Evolutionary conservation across 2,888 invertebrate genomes (phyloP), one percentile per base, ranked within the genome.

Genomic region (Campopleginae sp.): DNA sequence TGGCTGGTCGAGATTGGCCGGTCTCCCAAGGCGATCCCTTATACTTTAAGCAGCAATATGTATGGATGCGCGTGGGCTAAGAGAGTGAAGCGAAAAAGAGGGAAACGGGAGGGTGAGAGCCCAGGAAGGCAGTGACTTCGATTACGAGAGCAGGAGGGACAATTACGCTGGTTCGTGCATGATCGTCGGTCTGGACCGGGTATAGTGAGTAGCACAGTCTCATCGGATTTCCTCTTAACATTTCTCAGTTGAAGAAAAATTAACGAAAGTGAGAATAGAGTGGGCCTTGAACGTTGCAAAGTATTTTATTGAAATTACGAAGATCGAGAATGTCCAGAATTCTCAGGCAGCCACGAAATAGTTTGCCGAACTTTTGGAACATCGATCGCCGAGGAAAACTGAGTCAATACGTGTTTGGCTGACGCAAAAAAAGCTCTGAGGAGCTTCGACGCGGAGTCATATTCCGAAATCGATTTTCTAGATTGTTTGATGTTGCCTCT

Each of bases 41-140:
- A 84, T 81, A 80, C 90, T 92, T 91, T 92, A 92, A 93, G 90
- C 91, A 91, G 91, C 93, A 93, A 92, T 93, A 92, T 93, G 90
- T 92, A 93, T 93, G 92, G 86, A 86, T 83, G 82, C 84, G 54
- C 80, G 72, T 46, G 48, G 72, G 72, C 61, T 66, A n/a, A 71
- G 65, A 58, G 48, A 54, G 31, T 14, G 12, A 5, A 58, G 68
- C 19, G 42, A 65, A 72, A 75, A 42, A 71, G 63, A 44, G 48
- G 23, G 63, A 44, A 48, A 19, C 10, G 51, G 12, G 2, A 8
- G 58, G 6, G 27, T 0, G 58, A 1, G 14, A 12, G 42, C n/a
- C n/a, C 8, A 3, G 42, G 42, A 42, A 2, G 44, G 27, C 42
- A 72, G 38, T 38, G 68, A 79, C 74, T 79, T 85, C 78, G 78